Percentiles rank a stretch among this genome's conserved stretches.
phyloP scores from a whole-genome alignment of 2,888 invertebrate species.

The Hanleya hanleyi region DNA sequence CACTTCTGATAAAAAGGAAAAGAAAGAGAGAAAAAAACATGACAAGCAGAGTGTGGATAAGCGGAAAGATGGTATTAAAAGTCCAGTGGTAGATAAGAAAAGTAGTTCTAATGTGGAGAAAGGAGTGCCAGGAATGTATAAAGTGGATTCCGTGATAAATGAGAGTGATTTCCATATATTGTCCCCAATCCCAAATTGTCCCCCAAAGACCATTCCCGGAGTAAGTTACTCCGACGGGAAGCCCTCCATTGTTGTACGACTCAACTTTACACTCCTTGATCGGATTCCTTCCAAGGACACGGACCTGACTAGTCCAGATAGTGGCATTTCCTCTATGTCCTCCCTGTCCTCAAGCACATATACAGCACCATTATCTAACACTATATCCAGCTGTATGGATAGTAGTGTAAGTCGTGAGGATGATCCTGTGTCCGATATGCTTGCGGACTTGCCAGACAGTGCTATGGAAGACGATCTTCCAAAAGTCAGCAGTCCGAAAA shows the following conservation, averaged over 20 bases:
- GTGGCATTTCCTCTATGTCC: not conserved
- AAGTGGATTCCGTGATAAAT: not conserved
- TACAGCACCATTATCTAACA: not conserved
- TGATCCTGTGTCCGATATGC: not conserved
- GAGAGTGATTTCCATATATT: conserved; percentile 9
- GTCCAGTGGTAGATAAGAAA: not conserved
- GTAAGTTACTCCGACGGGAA: conserved; percentile 32
- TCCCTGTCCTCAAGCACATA: not conserved
- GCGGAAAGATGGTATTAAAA: not conserved
- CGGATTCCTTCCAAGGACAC: not conserved
- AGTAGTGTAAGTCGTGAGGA: not conserved
- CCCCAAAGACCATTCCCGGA: not conserved
- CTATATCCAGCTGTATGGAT: not conserved
- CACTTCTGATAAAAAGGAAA: conserved; percentile 12
- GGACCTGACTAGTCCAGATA: not conserved
- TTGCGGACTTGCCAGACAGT: not conserved
- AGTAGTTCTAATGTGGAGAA: not conserved
- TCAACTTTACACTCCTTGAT: conserved; percentile 35
- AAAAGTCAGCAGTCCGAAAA: not conserved
- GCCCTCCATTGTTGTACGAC: conserved; percentile 40
- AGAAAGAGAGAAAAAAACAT: conserved; percentile 27
- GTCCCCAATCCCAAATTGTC: conserved; percentile 20
- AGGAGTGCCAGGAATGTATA: not conserved
- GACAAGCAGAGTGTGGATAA: conserved; percentile 4
- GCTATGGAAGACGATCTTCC: not conserved